phyloP scores from a whole-genome alignment of 2,797 vertebrate genomes.

The Pseudotriccus pelzelni region DNA sequence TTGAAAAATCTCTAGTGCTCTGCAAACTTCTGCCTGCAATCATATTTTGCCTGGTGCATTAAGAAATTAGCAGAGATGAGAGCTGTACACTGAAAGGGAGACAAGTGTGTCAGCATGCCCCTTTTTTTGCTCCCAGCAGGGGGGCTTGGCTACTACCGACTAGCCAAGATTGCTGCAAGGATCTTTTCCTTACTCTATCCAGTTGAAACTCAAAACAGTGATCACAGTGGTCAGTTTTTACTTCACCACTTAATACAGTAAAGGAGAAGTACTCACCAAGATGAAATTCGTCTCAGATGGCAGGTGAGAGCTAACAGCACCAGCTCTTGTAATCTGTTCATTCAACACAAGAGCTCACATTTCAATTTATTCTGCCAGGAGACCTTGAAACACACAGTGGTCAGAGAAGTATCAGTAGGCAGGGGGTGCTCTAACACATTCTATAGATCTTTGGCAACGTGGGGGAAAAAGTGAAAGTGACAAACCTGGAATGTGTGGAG shows the following conservation, averaged over 20 bases:
- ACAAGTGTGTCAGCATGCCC: rapidly evolving
- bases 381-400: background rate
- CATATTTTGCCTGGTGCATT: background rate
- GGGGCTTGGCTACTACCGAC: background rate
- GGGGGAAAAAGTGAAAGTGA: background rate
- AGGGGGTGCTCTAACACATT: background rate
- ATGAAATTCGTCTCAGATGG: conserved; percentile 1
- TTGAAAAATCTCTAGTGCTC: background rate
- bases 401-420: background rate
- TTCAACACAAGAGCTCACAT: background rate
- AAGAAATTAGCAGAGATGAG: background rate
- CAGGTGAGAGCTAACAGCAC: background rate
- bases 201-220: background rate
- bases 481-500: background rate
- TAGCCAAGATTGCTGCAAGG: background rate
- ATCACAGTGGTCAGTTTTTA: background rate
- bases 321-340: background rate
- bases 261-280: background rate
- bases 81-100: background rate
- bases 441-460: background rate
- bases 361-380: conserved; percentile 6
- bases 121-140: background rate
- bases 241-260: background rate
- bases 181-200: background rate
- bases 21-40: background rate